Percentiles rank a stretch among this genome's conserved stretches.
These are phyloP conservation scores for Nemotelus nigrinus DNA, from an alignment of 2,888 invertebrate species.

Conservation along the genomic window DNA sequence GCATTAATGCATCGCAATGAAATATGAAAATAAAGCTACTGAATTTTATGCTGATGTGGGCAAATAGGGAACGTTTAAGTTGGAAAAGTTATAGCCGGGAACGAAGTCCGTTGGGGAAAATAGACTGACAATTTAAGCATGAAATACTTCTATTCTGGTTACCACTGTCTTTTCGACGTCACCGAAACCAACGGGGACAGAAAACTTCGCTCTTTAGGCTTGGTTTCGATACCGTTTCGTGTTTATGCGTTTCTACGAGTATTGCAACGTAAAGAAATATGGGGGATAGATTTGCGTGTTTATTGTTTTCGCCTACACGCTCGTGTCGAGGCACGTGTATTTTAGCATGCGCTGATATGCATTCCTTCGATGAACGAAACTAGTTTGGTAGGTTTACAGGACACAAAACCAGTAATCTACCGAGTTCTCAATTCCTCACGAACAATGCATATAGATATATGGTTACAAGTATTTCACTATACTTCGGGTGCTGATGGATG, in stretches of 20 bases:
- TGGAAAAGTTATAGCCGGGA: neutral
- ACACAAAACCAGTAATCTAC: neutral
- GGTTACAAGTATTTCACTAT: no score
- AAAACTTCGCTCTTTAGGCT: constrained; percentile 7
- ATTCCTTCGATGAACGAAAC: constrained; percentile 3
- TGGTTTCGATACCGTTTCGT: constrained; percentile 5
- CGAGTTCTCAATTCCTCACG: neutral
- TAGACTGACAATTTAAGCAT: neutral
- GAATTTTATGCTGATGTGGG: neutral
- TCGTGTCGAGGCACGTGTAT: constrained; percentile 45
- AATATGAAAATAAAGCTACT: neutral
- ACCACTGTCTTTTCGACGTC: no score
- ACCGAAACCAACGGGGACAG: neutral
- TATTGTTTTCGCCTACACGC: neutral
- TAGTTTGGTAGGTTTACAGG: constrained; percentile 37
- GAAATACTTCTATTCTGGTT: neutral
- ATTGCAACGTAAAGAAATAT: constrained; percentile 2
- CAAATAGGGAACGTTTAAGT: no score
- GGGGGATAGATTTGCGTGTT: neutral
- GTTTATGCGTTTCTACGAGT: constrained; percentile 35
- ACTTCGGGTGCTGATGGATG: no score
- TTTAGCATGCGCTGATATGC: constrained; percentile 45
- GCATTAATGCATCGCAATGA: constrained; percentile 18
- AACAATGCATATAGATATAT: neutral
- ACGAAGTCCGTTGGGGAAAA: constrained; percentile 7